Evolutionary conservation across 2,888 invertebrate genomes (phyloP).

Genomic region (Nasonovia ribisnigri): DNA sequence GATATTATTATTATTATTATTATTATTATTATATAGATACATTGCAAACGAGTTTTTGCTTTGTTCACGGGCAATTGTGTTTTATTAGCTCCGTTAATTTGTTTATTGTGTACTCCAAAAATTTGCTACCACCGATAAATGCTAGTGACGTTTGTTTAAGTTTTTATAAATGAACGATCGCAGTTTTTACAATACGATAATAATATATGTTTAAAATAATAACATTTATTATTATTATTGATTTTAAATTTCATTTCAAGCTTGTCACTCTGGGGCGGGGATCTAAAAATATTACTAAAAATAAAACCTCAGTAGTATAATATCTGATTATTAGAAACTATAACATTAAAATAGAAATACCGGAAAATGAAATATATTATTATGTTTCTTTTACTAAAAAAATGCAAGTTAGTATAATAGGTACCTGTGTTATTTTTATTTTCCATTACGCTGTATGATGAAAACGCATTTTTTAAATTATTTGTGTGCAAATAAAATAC

Average conservation of each 20-base stretch:
- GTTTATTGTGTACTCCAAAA: background rate
- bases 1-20: too few relatives aligned
- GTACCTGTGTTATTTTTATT: background rate
- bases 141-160: background rate
- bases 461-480: background rate
- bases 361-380: background rate
- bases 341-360: background rate
- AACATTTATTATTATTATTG: background rate
- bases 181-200: background rate
- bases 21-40: background rate
- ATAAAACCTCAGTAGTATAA: background rate
- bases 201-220: too few relatives aligned
- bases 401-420: too few relatives aligned
- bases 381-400: background rate
- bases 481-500: background rate
- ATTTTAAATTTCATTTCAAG: background rate
- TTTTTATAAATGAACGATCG: background rate
- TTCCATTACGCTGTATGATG: background rate
- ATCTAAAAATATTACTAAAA: background rate
- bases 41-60: background rate
- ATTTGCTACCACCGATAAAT: background rate
- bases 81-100: constrained; percentile 10
- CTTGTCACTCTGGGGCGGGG: background rate
- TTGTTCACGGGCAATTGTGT: background rate
- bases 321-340: background rate